phyloP scores from a whole-genome alignment of 1,140 invertebrate species.

The Drosophila nigrodunni region DNA sequence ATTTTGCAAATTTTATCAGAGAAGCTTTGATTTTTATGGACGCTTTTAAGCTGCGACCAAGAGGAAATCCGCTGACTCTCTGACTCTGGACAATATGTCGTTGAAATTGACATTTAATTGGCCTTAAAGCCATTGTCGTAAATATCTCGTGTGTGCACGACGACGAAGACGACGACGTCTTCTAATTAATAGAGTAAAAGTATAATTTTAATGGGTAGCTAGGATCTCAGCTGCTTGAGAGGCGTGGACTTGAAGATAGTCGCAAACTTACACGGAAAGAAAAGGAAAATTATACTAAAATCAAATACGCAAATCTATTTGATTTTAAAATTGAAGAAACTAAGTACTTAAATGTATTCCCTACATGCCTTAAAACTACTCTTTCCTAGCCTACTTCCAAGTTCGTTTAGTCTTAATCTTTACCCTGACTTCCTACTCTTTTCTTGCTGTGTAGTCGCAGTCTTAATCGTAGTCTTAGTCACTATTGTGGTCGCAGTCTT shows the following conservation, averaged over 20 bases:
- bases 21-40: constrained; percentile 65
- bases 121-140: constrained; percentile 46
- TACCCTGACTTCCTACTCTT: no score
- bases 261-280: background rate
- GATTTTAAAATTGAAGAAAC: no score
- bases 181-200: constrained; percentile 74
- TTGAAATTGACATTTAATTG: constrained; percentile 67
- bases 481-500: constrained; percentile 19
- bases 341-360: no score
- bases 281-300: no score
- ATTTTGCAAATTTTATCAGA: constrained; percentile 64
- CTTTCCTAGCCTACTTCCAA: no score
- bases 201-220: constrained; percentile 61
- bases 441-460: background rate
- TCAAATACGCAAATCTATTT: no score
- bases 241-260: background rate
- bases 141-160: constrained; percentile 58
- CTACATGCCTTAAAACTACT: no score
- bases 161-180: constrained; percentile 25
- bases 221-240: constrained; percentile 25
- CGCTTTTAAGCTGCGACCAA: constrained; percentile 51
- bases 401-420: no score
- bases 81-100: constrained; percentile 48
- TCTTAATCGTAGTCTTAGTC: constrained; percentile 11
- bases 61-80: background rate